Percentiles rank a stretch among this genome's conserved stretches.
These are phyloP conservation scores for Dallia pectoralis DNA, from an alignment of 2,797 vertebrate genomes.

Conservation along the genomic window DNA sequence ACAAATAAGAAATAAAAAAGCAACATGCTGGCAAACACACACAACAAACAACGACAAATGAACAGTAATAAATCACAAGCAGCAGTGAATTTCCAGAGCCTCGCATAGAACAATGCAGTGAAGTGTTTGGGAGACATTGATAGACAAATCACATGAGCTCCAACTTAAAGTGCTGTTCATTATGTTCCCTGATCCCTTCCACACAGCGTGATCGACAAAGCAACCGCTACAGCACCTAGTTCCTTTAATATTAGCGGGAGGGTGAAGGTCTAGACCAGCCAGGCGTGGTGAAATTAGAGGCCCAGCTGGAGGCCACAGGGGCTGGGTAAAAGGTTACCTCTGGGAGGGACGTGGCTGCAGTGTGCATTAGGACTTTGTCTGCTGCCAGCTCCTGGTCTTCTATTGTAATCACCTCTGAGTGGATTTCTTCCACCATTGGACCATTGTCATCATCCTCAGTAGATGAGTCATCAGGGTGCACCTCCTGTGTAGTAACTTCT, in stretches of 20 bases:
- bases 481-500: slow-evolving; percentile 17
- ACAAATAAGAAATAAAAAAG: slow-evolving; percentile 31
- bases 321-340: slow-evolving; percentile 76
- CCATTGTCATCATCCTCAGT: slow-evolving; percentile 23
- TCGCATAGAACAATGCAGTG: slow-evolving; percentile 18
- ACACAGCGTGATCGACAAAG: slow-evolving; percentile 28
- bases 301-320: slow-evolving; percentile 16
- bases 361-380: slow-evolving; percentile 28
- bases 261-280: slow-evolving; percentile 29
- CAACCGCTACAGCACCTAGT: slow-evolving; percentile 25
- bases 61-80: too few species aligned
- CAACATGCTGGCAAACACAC: slow-evolving; percentile 39
- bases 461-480: not conserved
- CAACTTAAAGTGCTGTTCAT: slow-evolving; percentile 41
- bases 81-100: too few species aligned
- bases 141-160: slow-evolving; percentile 56
- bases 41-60: slow-evolving; percentile 19
- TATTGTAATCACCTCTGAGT: slow-evolving; percentile 1
- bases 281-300: slow-evolving; percentile 43
- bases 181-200: slow-evolving; percentile 30
- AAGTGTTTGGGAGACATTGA: too few species aligned
- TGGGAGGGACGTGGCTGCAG: slow-evolving; percentile 69
- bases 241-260: slow-evolving; percentile 42
- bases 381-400: slow-evolving; percentile 8
- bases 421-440: not conserved